A percentile compares a stretch with the other conserved stretches of the same genome.
Evolutionary conservation across 2,113 vertebrate species (phyloP).

Genomic region (Ellobius talpinus): DNA sequence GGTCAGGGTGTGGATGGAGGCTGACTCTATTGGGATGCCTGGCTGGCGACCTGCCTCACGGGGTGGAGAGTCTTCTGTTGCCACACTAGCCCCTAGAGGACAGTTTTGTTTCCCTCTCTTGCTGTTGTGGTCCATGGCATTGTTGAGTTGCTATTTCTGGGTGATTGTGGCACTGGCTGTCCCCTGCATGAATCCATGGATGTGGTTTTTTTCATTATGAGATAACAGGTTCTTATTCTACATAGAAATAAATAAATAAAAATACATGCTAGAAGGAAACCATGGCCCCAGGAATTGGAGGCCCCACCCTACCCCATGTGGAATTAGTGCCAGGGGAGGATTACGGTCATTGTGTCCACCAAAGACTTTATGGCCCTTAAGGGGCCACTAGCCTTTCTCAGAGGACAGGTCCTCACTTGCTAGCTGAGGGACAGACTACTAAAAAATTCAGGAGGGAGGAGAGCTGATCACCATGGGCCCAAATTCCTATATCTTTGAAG

Average conservation of each 20-base stretch:
- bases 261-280: background rate
- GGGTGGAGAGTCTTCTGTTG: background rate
- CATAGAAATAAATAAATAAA: background rate
- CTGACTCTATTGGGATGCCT: background rate
- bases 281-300: background rate
- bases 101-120: background rate
- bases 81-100: background rate
- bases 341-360: background rate
- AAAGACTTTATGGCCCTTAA: background rate
- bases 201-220: background rate
- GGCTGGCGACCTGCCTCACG: background rate
- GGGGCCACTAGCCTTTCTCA: background rate
- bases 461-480: background rate
- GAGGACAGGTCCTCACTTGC: background rate
- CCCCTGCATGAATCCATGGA: background rate
- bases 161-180: background rate
- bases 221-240: background rate
- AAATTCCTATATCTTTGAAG: background rate
- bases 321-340: background rate
- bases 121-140: fast-evolving
- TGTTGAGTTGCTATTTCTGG: background rate
- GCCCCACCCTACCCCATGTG: background rate
- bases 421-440: fast-evolving
- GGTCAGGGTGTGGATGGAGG: background rate
- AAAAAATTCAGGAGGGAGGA: background rate